phyloP scores from a whole-genome alignment of 2,113 vertebrate genomes.

The Anarhynchus alexandrinus region DNA sequence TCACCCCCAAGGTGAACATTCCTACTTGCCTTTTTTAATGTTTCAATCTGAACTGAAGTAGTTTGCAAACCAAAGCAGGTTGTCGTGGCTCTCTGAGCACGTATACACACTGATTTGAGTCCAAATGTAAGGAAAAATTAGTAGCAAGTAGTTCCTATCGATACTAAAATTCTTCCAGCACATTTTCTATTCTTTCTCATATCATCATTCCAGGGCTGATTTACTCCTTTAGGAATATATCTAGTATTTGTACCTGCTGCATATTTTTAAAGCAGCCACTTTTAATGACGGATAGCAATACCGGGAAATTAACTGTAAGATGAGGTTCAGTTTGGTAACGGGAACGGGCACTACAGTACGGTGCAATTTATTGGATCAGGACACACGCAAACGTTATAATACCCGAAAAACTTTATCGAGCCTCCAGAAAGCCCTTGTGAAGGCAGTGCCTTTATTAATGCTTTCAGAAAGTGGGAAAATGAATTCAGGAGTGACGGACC shows the following conservation, averaged over 20 bases:
- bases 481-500: not conserved
- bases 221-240: not conserved
- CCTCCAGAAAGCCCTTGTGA: not conserved
- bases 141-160: not conserved
- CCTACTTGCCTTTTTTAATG: not conserved
- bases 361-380: accelerated
- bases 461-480: not conserved
- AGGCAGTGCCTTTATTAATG: not conserved
- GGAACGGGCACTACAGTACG: accelerated
- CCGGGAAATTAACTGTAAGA: accelerated
- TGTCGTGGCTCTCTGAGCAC: not conserved
- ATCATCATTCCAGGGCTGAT: not conserved
- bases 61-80: not conserved
- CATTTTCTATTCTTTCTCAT: accelerated
- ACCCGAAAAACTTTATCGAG: not conserved
- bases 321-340: not conserved
- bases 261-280: not conserved
- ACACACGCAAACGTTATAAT: accelerated
- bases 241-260: not conserved
- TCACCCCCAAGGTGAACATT: not conserved
- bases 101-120: not conserved
- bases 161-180: not conserved
- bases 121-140: not conserved
- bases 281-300: accelerated
- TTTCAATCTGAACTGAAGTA: not conserved